Evolutionary conservation across 2,888 invertebrate species (phyloP), one percentile per base, ranked within the genome.

Genomic region (Parnassius glacialis): DNA sequence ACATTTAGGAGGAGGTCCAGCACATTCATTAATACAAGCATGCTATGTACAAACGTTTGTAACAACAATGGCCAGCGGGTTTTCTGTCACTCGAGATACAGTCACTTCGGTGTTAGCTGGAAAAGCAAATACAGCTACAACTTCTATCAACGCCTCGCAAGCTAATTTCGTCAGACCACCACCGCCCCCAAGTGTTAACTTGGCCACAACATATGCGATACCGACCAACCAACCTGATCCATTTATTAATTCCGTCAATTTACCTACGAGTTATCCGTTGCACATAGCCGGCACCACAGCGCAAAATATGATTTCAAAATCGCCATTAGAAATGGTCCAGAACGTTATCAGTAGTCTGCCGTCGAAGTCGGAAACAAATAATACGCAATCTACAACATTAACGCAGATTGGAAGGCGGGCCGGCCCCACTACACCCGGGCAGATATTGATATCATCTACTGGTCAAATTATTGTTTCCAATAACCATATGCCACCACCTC

Each of bases 31-130:
- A 47, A 81, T 89, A 65, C 90, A 88, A 68, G 78, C 90, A 2
- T 88, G 87, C 70, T 90, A 90, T 61, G 83, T 90, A 2, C 92
- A 91, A 68, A 85, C 88, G 0, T 84, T 81, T 67, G 87, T 92
- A 0, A 88, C 88, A 1, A 92, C 90, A 1, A 90, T 92, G 83
- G 95, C 95, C 0, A 95, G 95, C 75, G 94, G 95, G 10, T 94
- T 95, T 76, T 96, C 96, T 0, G 94, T 94, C 2, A 95, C 95
- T 45, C 93, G 96, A 69, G 96, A 96, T 76, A 96, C 96, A 0
- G 95, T 96, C 20, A 97, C 96, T 0, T 96, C 95, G 0, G 96
- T 96, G 2, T 81, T 95, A 65, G 96, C 96, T 2, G 96, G 96
- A 3, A 93, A 94, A 78, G 93, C 96, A 0, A 95, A 95, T 70